Evolutionary conservation across 2,888 invertebrate genomes (phyloP).

Genomic region (Bruchidius siliquastri): DNA sequence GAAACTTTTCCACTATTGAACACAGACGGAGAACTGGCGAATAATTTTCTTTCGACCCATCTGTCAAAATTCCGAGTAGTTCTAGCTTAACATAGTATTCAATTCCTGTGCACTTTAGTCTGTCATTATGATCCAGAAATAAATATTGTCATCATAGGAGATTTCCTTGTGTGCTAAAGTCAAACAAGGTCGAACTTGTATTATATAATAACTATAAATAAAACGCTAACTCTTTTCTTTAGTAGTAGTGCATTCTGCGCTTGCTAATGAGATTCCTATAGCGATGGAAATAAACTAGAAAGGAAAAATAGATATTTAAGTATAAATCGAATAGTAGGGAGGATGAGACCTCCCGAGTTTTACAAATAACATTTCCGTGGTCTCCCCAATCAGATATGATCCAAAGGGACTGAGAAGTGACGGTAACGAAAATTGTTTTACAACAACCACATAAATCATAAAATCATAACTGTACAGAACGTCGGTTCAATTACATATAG

Average conservation of each 20-base stretch:
- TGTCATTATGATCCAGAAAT: not conserved
- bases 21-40: too few species aligned
- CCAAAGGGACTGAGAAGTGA: slow-evolving; percentile 26
- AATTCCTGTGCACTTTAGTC: too few species aligned
- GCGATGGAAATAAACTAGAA: slow-evolving; percentile 39
- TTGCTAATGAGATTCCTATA: slow-evolving; percentile 46
- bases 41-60: too few species aligned
- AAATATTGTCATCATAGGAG: not conserved
- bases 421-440: slow-evolving; percentile 21
- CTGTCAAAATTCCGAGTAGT: too few species aligned
- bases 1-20: too few species aligned
- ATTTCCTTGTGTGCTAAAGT: not conserved
- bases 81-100: too few species aligned
- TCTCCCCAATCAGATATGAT: slow-evolving; percentile 43
- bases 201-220: slow-evolving; percentile 4
- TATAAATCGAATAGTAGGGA: slow-evolving; percentile 30
- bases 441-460: not conserved
- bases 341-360: slow-evolving; percentile 29
- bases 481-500: not conserved
- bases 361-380: slow-evolving; percentile 25
- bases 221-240: slow-evolving; percentile 25
- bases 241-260: slow-evolving; percentile 44
- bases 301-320: slow-evolving; percentile 20
- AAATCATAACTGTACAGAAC: not conserved
- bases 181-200: not conserved